Percentiles rank a stretch among this genome's conserved stretches.
phyloP scores from a whole-genome alignment of 2,797 vertebrate genomes.

The Mallotus villosus region DNA sequence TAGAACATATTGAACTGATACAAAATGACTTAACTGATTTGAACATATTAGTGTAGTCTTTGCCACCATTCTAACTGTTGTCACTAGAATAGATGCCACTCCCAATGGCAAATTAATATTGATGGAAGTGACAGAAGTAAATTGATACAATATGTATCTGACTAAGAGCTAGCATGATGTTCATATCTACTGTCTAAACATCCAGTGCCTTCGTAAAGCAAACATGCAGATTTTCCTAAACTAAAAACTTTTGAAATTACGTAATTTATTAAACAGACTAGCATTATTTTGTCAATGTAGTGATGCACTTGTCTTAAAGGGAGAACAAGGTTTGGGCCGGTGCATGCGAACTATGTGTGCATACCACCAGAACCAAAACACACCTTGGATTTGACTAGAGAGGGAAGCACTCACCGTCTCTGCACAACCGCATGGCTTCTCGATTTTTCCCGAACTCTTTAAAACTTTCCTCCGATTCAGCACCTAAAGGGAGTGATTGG shows the following conservation, averaged over 20 bases:
- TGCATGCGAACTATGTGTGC: constrained; percentile 50
- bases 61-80: background rate
- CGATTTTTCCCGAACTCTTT: constrained; percentile 97
- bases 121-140: constrained; percentile 40
- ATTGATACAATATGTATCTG: constrained; percentile 8
- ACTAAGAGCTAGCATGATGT: background rate
- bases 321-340: constrained; percentile 29
- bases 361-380: constrained; percentile 67
- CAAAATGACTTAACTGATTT: background rate
- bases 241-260: background rate
- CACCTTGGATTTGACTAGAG: constrained; percentile 59
- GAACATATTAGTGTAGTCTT: background rate
- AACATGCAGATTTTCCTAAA: too few species aligned
- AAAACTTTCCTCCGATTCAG: constrained; percentile 95
- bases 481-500: constrained; percentile 76
- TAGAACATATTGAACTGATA: too few species aligned
- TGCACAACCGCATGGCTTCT: constrained; percentile 98
- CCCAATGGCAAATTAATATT: background rate
- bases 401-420: constrained; percentile 88
- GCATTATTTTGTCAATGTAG: background rate
- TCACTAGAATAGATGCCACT: background rate
- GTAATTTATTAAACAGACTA: constrained; percentile 30
- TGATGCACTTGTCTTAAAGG: constrained; percentile 42
- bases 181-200: background rate
- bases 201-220: too few species aligned